Percentiles rank a stretch among this genome's conserved stretches.
Evolutionary conservation across 2,888 invertebrate species (phyloP).

Genomic region (Cantharis rustica): DNA sequence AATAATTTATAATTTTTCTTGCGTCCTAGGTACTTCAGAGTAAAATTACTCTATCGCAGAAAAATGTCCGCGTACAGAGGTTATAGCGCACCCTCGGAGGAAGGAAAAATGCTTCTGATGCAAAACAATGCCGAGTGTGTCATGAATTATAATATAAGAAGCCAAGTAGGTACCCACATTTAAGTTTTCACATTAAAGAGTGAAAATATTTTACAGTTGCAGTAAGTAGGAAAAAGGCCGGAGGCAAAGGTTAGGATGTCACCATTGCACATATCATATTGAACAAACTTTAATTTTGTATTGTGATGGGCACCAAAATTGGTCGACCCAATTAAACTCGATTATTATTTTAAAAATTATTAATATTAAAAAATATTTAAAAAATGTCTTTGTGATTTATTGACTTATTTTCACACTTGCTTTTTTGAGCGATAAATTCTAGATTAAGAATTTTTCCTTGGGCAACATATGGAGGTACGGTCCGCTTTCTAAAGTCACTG

Average conservation of each 20-base stretch:
- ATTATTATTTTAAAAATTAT: background rate
- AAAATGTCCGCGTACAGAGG: background rate
- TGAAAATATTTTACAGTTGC: background rate
- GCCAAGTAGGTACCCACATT: background rate
- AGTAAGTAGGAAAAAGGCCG: background rate
- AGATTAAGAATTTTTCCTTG: slow-evolving; percentile 2
- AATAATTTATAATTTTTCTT: too few species aligned
- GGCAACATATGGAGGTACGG: slow-evolving; percentile 11
- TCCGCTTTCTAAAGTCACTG: slow-evolving; percentile 39
- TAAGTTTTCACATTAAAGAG: background rate
- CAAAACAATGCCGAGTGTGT: background rate
- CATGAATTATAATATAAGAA: background rate
- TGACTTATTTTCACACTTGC: background rate
- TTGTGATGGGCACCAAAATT: background rate
- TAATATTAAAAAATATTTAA: background rate
- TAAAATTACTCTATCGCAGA: too few species aligned
- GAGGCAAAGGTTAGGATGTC: background rate
- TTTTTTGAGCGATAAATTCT: background rate
- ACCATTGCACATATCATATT: background rate
- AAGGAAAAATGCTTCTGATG: background rate
- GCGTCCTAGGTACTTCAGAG: too few species aligned
- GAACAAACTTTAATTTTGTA: background rate
- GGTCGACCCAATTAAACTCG: background rate
- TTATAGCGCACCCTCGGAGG: background rate
- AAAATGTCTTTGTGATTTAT: background rate